Evolutionary conservation across 2,888 invertebrate genomes (phyloP).

Genomic region (Drosophila nr. perissopoda): DNA sequence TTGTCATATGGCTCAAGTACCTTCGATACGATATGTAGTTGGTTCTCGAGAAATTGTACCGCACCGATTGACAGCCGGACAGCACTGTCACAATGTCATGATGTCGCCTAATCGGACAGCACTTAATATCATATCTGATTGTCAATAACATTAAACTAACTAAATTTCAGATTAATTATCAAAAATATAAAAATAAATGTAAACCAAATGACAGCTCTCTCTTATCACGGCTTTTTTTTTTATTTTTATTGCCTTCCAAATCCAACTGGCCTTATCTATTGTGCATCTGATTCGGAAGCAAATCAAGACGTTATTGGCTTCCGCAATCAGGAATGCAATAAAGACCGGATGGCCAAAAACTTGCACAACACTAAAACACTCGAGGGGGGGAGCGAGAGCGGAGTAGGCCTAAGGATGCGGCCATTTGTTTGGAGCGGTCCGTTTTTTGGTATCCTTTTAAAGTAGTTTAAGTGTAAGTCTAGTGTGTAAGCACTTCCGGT

Average conservation of each 20-base stretch:
- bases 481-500: constrained; percentile 72
- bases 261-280: not conserved
- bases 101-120: constrained; percentile 10
- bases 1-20: constrained; percentile 52
- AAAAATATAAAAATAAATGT: not conserved
- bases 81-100: constrained; percentile 20
- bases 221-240: not conserved
- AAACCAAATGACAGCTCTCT: not conserved
- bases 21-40: not conserved
- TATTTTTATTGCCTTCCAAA: not conserved
- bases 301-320: constrained; percentile 60
- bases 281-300: constrained; percentile 24
- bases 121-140: not conserved
- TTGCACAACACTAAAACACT: constrained; percentile 24
- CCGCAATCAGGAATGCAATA: constrained; percentile 48
- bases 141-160: not conserved
- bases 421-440: constrained; percentile 22
- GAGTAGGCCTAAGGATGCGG: constrained; percentile 16
- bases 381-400: not conserved
- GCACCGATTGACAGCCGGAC: not conserved
- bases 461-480: constrained; percentile 55
- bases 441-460: constrained; percentile 53
- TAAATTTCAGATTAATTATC: not conserved
- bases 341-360: constrained; percentile 26
- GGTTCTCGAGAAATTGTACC: constrained; percentile 24